Evolutionary conservation across 2,113 vertebrate genomes (phyloP).

Genomic region (Orthonyx spaldingii): DNA sequence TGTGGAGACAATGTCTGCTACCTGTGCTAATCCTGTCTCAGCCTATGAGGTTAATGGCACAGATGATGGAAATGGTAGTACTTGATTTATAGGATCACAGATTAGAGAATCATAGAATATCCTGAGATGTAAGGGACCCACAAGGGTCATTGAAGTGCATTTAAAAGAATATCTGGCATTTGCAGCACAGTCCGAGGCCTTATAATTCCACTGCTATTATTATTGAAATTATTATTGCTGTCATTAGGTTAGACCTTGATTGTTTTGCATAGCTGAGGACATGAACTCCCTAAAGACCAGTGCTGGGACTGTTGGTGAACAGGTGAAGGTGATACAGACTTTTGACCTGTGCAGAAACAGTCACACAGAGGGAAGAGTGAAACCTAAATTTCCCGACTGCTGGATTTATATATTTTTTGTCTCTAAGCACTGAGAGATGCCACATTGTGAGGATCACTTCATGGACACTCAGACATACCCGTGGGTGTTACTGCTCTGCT

Average conservation of each 20-base stretch:
- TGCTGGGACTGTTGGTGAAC: background rate
- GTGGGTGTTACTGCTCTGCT: background rate
- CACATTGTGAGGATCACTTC: rapidly evolving
- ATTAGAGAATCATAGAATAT: background rate
- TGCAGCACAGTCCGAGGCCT: background rate
- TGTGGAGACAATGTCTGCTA: background rate
- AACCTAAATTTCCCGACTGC: background rate
- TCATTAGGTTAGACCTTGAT: background rate
- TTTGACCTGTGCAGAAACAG: background rate
- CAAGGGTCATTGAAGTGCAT: background rate
- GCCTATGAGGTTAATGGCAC: background rate
- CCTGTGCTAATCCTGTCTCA: background rate
- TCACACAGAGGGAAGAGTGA: background rate
- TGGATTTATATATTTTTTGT: background rate
- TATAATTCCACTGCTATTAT: background rate
- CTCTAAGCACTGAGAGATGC: background rate
- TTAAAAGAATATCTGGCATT: background rate
- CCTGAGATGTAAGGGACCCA: background rate
- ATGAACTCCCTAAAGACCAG: background rate
- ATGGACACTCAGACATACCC: background rate
- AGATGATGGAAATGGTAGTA: background rate
- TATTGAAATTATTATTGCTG: background rate
- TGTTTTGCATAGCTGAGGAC: background rate
- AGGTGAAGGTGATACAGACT: background rate
- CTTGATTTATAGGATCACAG: background rate